Base-by-base conservation (phyloP, 2,888 invertebrate genomes). In the Isotomurus palustris region DNA sequence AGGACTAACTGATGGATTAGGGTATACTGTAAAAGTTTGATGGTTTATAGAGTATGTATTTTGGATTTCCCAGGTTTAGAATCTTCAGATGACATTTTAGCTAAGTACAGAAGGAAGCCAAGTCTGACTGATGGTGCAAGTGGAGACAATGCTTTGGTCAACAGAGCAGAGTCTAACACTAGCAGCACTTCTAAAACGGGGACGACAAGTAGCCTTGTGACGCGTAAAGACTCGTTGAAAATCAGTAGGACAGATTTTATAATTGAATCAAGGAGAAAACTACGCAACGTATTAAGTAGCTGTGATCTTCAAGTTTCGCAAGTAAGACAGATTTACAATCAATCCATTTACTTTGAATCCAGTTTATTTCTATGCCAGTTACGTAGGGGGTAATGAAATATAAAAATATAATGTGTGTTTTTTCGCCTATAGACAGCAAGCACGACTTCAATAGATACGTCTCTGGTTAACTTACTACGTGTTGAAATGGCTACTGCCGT, bases 41-140 rank as follows among this genome's bases (percentile, higher is more conserved):
- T n/a, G n/a, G n/a, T n/a, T n/a, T n/a, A n/a, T n/a, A n/a, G n/a
- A n/a, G 12, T 38, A 24, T 55, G 35, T 47, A 50, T 43, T 19
- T 51, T 45, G 21, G 12, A 41, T 44, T 54, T 29, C 27, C 43
- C 47, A 52, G 67, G 53, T 14, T 73, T 78, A 70, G 92, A 92
- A 78, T 84, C 84, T 32, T 86, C 88, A 0, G 94, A 95, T 72
- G 93, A 95, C 73, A 96, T 96, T 73, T 80, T 96, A 68, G 95
- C 91, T 40, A 96, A 95, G 77, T 96, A 96, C 77, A 81, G 94
- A 3, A 82, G 84, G 58, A 76, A 77, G 60, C 67, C 72, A 8
- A 70, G 71, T 38, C 58, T 70, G 6, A 60, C 70, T 2, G 66
- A 56, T 32, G 21, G 32, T 66, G 38, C 61, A 67, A 84, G 85